phyloP scores from a whole-genome alignment of 53 echinoderm and acorn worm genomes.

The Henricia sp. region DNA sequence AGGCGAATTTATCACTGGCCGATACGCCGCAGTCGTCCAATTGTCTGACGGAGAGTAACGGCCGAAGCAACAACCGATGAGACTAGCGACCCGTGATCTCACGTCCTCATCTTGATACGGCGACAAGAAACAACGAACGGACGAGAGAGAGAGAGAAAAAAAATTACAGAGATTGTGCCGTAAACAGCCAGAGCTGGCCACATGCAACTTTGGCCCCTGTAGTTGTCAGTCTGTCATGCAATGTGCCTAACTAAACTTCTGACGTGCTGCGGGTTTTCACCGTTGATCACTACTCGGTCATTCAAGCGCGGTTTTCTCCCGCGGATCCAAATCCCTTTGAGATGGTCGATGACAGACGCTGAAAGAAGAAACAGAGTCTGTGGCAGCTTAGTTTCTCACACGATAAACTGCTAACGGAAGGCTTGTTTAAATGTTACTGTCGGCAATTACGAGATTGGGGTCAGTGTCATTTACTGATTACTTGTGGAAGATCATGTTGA shows the following conservation, averaged over 20 bases:
- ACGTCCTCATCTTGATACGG: constrained; percentile 20
- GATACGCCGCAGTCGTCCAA: constrained; percentile 37
- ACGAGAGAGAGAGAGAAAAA: constrained; percentile 15
- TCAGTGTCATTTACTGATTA: constrained; percentile 47
- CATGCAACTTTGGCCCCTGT: background rate
- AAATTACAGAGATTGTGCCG: background rate
- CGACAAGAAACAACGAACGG: background rate
- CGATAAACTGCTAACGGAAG: background rate
- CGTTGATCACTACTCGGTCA: constrained; percentile 48
- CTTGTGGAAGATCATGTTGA: background rate
- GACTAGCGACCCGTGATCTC: constrained; percentile 40
- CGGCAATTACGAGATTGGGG: constrained; percentile 6
- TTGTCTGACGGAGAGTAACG: constrained; percentile 28
- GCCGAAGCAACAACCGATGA: constrained; percentile 17
- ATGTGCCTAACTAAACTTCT: constrained; percentile 22
- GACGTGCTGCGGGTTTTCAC: constrained; percentile 34
- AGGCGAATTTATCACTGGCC: constrained; percentile 50
- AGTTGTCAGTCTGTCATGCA: constrained; percentile 20
- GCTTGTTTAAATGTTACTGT: constrained; percentile 35
- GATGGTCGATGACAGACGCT: constrained; percentile 33
- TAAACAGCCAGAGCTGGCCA: constrained; percentile 4
- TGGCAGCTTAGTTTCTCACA: background rate
- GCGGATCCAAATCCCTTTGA: constrained; percentile 39
- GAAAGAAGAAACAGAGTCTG: background rate
- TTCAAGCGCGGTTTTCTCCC: constrained; percentile 55